Conservation (phyloP, 2,888 invertebrate genomes). For the Phragmatobia fuliginosa region DNA sequence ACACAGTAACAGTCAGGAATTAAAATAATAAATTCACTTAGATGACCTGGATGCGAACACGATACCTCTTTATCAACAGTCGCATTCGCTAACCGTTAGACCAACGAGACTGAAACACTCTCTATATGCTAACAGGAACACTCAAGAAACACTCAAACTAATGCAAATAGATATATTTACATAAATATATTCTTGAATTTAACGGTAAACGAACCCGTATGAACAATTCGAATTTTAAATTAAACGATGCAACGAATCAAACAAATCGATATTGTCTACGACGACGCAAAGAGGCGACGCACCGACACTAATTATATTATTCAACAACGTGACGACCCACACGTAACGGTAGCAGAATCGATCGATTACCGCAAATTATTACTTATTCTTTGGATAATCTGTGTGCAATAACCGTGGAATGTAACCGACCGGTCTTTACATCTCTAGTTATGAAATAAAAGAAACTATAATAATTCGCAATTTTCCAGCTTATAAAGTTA, state of each 20-base stretch:
- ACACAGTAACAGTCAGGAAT: no score
- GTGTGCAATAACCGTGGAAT: neutral
- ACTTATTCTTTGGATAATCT: conserved; percentile 7
- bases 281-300: no score
- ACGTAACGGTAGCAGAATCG: conserved; percentile 16
- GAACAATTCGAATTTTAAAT: neutral
- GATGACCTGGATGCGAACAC: no score
- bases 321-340: conserved; percentile 1
- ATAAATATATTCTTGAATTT: neutral
- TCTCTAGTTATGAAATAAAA: neutral
- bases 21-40: no score
- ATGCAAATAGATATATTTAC: neutral
- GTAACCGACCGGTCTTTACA: conserved; percentile 9
- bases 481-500: neutral
- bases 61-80: no score
- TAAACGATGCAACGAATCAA: conserved; percentile 2
- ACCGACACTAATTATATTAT: neutral
- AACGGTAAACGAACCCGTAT: neutral
- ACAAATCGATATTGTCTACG: conserved; percentile 14
- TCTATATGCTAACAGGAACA: no score
- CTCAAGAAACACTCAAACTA: neutral
- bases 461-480: neutral
- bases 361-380: conserved; percentile 9
- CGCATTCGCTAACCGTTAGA: no score
- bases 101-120: neutral